Conservation (phyloP, 2,888 invertebrate genomes). For the Ormyrus thymus region DNA sequence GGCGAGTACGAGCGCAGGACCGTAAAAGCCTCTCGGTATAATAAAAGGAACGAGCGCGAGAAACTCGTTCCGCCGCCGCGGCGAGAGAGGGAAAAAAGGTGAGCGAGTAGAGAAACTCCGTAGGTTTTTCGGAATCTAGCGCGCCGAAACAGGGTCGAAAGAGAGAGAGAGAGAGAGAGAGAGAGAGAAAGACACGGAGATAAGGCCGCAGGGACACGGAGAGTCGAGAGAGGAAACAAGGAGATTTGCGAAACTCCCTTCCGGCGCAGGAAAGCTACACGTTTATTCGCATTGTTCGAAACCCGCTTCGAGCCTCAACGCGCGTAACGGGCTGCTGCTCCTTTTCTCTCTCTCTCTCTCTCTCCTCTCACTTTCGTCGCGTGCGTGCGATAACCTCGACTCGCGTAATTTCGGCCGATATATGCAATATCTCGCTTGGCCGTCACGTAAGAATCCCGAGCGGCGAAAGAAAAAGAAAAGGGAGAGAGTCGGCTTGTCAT, state of each 20-base stretch:
- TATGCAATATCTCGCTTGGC: conserved; percentile 36
- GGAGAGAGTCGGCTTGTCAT: background rate
- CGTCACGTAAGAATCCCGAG: conserved; percentile 38
- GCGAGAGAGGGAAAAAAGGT: no score
- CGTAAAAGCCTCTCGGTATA: no score
- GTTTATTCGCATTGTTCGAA: background rate
- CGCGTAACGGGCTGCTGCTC: background rate
- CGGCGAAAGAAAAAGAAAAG: no score
- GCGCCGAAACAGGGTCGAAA: background rate
- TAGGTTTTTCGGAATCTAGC: background rate
- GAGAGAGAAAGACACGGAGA: background rate
- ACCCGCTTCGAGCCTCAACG: background rate
- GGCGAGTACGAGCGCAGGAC: no score
- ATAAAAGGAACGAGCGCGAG: no score
- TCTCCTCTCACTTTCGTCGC: conserved; percentile 71
- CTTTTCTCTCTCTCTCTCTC: background rate
- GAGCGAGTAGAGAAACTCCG: background rate
- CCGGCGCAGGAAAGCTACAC: no score
- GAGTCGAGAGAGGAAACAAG: no score
- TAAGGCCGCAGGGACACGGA: no score
- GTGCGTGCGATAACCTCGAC: conserved; percentile 67
- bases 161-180: conserved; percentile 1
- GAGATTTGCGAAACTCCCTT: no score
- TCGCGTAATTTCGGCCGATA: conserved; percentile 61
- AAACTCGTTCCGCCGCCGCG: no score